Evolutionary conservation across 1,140 invertebrate genomes (phyloP).

Genomic region (Hermatobates lingyangjiaoensis): DNA sequence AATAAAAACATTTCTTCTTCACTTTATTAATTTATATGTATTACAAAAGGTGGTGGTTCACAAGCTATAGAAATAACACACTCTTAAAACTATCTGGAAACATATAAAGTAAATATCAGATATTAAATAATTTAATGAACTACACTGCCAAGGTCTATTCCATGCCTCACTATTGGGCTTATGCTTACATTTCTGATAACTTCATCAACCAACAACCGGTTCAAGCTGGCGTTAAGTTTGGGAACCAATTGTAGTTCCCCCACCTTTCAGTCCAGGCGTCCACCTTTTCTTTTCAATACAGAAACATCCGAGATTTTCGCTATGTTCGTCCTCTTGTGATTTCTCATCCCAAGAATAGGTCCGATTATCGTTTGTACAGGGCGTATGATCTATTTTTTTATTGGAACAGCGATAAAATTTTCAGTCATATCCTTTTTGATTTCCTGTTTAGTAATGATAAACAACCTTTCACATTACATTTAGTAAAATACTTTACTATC

Average conservation of each 20-base stretch:
- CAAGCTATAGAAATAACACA: too few relatives aligned
- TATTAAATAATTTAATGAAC: slow-evolving; percentile 12
- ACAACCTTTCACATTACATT: too few relatives aligned
- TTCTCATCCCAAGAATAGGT: slow-evolving; percentile 25
- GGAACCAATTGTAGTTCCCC: slow-evolving; percentile 21
- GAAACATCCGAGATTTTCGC: slow-evolving; percentile 23
- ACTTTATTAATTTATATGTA: neutral
- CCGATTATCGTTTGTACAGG: slow-evolving; percentile 23
- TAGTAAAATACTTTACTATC: too few relatives aligned
- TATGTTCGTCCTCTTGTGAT: slow-evolving; percentile 22
- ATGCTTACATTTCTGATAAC: slow-evolving; percentile 16
- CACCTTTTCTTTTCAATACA: slow-evolving; percentile 22
- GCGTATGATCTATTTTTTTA: too few relatives aligned
- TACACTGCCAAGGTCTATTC: slow-evolving; percentile 15
- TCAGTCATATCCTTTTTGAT: too few relatives aligned
- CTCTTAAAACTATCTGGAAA: too few relatives aligned
- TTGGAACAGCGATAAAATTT: too few relatives aligned
- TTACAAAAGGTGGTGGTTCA: neutral
- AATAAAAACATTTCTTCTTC: neutral
- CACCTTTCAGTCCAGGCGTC: slow-evolving; percentile 26
- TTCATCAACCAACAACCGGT: slow-evolving; percentile 24
- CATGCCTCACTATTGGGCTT: slow-evolving; percentile 8
- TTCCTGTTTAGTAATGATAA: too few relatives aligned
- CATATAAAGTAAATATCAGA: too few relatives aligned
- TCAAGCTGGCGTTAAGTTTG: slow-evolving; percentile 24